A percentile compares a stretch with the other conserved stretches of the same genome.
Conservation (phyloP, 2,113 vertebrate species). For the Sisor rabdophorus region DNA sequence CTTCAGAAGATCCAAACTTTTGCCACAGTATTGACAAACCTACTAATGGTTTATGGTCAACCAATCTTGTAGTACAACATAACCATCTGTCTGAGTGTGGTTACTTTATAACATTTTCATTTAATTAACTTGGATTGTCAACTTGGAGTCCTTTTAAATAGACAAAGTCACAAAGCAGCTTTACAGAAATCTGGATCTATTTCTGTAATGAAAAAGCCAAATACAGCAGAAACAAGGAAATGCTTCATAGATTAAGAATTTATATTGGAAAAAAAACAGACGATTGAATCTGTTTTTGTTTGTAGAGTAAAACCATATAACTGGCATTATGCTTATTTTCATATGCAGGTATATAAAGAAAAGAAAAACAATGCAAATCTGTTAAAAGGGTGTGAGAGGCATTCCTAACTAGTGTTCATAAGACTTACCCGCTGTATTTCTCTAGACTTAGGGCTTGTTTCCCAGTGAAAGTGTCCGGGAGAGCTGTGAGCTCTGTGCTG, state of each 20-base stretch:
- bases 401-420: background rate
- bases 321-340: background rate
- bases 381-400: background rate
- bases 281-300: background rate
- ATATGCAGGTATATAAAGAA: background rate
- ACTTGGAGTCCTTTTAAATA: background rate
- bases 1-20: background rate
- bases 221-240: background rate
- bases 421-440: constrained; percentile 58
- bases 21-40: background rate
- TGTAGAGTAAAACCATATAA: background rate
- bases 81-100: background rate
- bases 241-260: background rate
- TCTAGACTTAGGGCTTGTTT: constrained; percentile 47
- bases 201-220: background rate
- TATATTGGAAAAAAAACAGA: background rate
- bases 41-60: background rate
- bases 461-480: constrained; percentile 63
- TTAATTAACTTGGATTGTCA: background rate
- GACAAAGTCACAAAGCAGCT: background rate
- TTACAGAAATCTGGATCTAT: background rate
- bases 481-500: constrained; percentile 55
- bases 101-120: background rate
- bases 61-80: background rate
- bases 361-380: background rate